Conservation (phyloP, 2,888 invertebrate genomes). For the Philaethria dido region DNA sequence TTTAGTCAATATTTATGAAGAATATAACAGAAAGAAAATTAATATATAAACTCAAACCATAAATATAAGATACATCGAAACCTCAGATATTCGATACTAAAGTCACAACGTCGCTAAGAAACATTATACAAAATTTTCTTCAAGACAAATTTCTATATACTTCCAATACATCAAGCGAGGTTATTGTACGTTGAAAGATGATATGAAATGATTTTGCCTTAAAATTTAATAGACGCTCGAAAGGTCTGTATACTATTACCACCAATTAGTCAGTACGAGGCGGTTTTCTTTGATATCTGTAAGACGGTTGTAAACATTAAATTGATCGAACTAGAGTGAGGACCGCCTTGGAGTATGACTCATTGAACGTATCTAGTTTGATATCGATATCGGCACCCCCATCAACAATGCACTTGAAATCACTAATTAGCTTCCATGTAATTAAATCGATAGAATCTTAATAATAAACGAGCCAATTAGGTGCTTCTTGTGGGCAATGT, state of each 20-base stretch:
- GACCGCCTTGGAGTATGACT: constrained; percentile 62
- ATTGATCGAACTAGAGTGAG: constrained; percentile 61
- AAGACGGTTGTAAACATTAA: constrained; percentile 69
- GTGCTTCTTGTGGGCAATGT: constrained; percentile 31
- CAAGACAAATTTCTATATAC: constrained; percentile 5
- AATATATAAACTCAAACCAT: neutral
- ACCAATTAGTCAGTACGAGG: constrained; percentile 71
- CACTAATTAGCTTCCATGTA: constrained; percentile 40
- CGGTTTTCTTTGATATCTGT: constrained; percentile 74
- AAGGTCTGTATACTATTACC: constrained; percentile 68
- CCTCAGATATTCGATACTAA: constrained; percentile 1
- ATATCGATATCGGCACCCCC: constrained; percentile 31
- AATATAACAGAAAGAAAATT: neutral
- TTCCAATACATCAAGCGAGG: constrained; percentile 6
- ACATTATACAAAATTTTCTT: constrained; percentile 2
- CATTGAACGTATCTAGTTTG: constrained; percentile 33
- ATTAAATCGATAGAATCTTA: constrained; percentile 44
- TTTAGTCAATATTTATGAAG: neutral
- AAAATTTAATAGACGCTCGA: constrained; percentile 49
- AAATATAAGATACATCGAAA: neutral
- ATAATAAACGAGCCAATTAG: constrained; percentile 47
- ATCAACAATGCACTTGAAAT: constrained; percentile 39
- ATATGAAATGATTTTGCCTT: constrained; percentile 41
- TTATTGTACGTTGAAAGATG: constrained; percentile 32
- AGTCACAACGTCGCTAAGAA: neutral